These are phyloP conservation scores for Vombatus ursinus DNA, from an alignment of 2,113 vertebrate species.

Conservation along the genomic window DNA sequence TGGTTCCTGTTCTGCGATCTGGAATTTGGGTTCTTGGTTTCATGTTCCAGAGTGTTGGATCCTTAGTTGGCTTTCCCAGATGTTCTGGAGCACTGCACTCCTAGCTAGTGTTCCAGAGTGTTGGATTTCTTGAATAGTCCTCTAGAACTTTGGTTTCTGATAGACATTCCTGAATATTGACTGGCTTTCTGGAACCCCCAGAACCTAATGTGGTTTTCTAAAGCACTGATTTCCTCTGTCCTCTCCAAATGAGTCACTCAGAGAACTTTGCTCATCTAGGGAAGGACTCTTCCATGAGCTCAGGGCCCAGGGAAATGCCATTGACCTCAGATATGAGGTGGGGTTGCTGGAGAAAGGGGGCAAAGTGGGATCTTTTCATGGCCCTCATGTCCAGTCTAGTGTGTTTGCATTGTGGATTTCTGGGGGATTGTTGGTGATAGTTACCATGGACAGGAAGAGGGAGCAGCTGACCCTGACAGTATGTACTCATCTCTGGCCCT, in stretches of 20 bases:
- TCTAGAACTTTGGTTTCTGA: conserved; percentile 34
- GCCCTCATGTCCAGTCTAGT: neutral
- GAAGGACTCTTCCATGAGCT: neutral
- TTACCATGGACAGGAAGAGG: neutral
- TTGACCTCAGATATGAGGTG: conserved; percentile 30
- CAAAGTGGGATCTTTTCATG: conserved; percentile 14
- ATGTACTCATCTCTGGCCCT: neutral
- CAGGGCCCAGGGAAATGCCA: conserved; percentile 14
- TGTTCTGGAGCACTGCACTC: neutral
- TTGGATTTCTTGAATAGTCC: neutral
- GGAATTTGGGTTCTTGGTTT: neutral
- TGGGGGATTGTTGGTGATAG: neutral
- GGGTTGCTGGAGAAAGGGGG: conserved; percentile 26
- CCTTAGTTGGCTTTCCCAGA: neutral
- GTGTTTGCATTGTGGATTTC: conserved; percentile 38
- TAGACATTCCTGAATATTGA: conserved; percentile 46
- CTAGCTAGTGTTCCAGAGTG: conserved; percentile 1
- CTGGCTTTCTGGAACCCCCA: conserved; percentile 7
- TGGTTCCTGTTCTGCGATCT: neutral
- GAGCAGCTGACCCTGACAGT: neutral
- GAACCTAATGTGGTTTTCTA: conserved; percentile 5
- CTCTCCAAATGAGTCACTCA: neutral
- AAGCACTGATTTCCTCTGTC: conserved; percentile 13
- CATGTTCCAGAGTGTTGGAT: conserved; percentile 11
- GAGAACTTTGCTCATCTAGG: neutral